Base-by-base conservation (phyloP, 2,797 vertebrate species). In the Karalla daura region DNA sequence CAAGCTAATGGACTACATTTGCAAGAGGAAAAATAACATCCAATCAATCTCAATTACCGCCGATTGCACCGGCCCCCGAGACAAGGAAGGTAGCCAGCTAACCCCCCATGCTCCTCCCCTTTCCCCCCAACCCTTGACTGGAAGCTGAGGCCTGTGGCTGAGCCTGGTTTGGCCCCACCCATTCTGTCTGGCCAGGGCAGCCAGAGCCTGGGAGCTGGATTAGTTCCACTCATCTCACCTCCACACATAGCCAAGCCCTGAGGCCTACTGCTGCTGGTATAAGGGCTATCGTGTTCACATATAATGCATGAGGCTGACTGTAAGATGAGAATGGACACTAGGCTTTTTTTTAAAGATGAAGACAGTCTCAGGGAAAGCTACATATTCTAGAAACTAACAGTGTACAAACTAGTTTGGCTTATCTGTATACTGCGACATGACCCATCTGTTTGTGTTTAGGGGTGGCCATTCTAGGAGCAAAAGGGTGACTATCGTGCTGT, bases 1-100 rank as follows among this genome's bases (percentile, higher is more conserved):
- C 96, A 96, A 96, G 95, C 96, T 97, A 99, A 99, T 98, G 97
- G 97, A 98, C 98, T 97, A 97, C 96, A 98, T 98, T 98, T 98
- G 96, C 97, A 96, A 97, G 96, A 97, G 96, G 96, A 97, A 98
- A 98, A 98, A 98, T 97, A 98, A 98, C 96, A 97, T 97, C 95
- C 96, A 98, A 97, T 99, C 97, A 97, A 98, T 97, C 97, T 98
- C 97, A 97, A 97, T 98, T 96, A 95, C 93, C 93, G 95, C 94
- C 94, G 94, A 94, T 96, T 93, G 94, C 91, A 94, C 92, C 85
- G 91, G 93, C 94, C 94, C 92, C 90, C 87, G 92, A 94, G 93
- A 95, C 92, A 90, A 93, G 91, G 92, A 94, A 94, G 94, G 94
- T 95, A 94, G 94, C 93, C 94, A 94, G 90, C 91, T 87, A 91